Evolutionary conservation across 2,888 invertebrate species (phyloP).

Genomic region (Ennomos quercinarius): DNA sequence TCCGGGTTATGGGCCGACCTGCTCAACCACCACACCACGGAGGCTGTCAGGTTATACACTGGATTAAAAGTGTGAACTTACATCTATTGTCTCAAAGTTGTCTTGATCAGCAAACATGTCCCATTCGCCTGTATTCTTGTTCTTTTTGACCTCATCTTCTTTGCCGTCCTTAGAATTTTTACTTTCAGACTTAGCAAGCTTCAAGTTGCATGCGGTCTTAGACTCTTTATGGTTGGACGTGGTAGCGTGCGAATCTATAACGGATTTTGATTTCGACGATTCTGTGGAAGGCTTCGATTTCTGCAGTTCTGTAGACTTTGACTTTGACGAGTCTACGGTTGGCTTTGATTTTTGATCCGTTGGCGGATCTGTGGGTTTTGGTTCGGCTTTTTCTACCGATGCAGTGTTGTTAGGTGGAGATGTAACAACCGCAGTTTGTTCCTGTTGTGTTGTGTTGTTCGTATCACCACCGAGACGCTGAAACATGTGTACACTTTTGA

Average conservation of each 20-base stretch:
- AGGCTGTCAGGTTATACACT: no score
- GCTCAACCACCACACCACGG: no score
- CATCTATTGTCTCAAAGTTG: constrained; percentile 85
- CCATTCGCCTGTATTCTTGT: constrained; percentile 84
- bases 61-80: constrained; percentile 45
- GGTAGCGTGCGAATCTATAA: no score
- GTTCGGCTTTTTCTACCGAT: not conserved
- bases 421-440: constrained; percentile 51
- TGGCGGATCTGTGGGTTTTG: not conserved
- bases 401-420: constrained; percentile 3
- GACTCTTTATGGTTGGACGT: no score
- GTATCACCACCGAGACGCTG: constrained; percentile 34
- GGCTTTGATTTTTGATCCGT: no score
- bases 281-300: no score
- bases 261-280: no score
- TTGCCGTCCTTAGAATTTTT: not conserved
- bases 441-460: constrained; percentile 15
- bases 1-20: no score
- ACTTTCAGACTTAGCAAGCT: no score
- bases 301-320: no score
- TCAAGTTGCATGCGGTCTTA: no score
- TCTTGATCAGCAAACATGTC: constrained; percentile 98
- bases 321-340: no score
- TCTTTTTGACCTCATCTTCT: constrained; percentile 8
- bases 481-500: not conserved